Evolutionary conservation across 2,797 vertebrate species (phyloP).

Genomic region (Leucoraja ocellata): DNA sequence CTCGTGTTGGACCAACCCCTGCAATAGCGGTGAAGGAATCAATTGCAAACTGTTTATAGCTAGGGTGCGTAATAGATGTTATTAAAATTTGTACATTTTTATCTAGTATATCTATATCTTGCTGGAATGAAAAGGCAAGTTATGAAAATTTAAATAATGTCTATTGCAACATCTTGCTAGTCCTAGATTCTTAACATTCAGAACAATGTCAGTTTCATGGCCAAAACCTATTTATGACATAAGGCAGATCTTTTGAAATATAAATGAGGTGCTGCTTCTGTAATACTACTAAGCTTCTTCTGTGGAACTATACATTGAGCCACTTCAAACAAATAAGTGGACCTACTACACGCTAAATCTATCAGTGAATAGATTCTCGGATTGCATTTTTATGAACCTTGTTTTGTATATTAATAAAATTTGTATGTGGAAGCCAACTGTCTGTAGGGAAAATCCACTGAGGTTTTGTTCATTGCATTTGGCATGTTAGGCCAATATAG

Average conservation of each 20-base stretch:
- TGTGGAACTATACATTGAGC: background rate
- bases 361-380: background rate
- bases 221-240: background rate
- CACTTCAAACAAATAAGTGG: background rate
- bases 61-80: background rate
- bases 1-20: conserved; percentile 81
- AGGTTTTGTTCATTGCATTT: background rate
- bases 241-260: background rate
- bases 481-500: background rate
- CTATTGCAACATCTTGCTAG: background rate
- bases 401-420: background rate
- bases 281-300: background rate
- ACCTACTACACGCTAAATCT: background rate
- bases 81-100: conserved; percentile 14
- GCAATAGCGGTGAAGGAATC: conserved; percentile 79
- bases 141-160: background rate
- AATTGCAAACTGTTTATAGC: conserved; percentile 66
- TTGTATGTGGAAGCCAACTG: background rate
- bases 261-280: background rate
- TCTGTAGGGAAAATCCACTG: background rate
- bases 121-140: background rate
- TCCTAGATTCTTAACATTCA: background rate
- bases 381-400: background rate
- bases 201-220: background rate
- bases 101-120: background rate